Evolutionary conservation across 2,797 vertebrate species (phyloP).

Genomic region (Phyllotis vaccarum): DNA sequence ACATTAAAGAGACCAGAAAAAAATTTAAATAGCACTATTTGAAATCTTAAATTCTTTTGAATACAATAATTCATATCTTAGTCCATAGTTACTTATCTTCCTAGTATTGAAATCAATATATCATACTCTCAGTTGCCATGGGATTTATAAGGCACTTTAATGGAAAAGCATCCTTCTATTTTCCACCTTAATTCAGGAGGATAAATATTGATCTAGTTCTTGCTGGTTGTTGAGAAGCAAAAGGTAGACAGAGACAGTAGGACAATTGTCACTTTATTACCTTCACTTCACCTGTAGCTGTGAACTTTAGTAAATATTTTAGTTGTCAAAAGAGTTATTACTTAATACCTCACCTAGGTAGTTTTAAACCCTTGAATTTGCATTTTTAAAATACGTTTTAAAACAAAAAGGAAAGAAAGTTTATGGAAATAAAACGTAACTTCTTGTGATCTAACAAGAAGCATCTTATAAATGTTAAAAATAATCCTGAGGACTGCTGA

Average conservation of each 20-base stretch:
- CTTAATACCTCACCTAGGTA: neutral
- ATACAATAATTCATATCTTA: conserved; percentile 16
- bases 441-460: neutral
- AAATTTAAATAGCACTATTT: conserved; percentile 3
- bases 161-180: neutral
- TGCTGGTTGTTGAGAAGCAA: neutral
- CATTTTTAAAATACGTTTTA: neutral
- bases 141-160: neutral
- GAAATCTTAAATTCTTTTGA: neutral
- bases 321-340: neutral
- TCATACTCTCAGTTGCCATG: conserved; percentile 32
- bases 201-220: neutral
- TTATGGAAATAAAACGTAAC: neutral
- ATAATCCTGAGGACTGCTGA: neutral
- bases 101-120: neutral
- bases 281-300: neutral
- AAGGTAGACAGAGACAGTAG: neutral
- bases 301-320: neutral
- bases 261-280: neutral
- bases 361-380: neutral
- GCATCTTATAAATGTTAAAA: neutral
- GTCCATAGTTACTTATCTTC: neutral
- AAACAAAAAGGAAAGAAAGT: neutral
- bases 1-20: neutral
- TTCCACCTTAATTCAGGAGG: neutral